Base-by-base conservation (phyloP, 2,888 invertebrate species). In the Lordiphosa andalusiaca region DNA sequence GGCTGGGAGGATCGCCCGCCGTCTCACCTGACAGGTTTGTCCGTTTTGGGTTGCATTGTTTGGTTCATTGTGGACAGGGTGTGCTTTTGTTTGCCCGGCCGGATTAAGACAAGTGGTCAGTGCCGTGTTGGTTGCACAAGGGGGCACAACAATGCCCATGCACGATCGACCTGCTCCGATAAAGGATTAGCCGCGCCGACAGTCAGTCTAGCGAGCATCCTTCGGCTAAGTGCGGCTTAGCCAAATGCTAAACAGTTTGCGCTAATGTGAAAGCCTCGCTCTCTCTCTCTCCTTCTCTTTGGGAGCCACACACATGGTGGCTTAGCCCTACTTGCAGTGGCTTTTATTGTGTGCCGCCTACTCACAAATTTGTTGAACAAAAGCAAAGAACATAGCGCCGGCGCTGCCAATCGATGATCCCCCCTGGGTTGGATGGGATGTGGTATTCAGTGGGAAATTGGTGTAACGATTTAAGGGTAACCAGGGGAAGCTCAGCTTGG, bases 221-320 rank as follows among this genome's bases (percentile, higher is more conserved):
- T 19, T 23, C 6, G 19, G 71, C 73, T 82, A 78, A 80, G 67
- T 71, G 69, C 68, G 66, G 80, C 72, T 83, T 65, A 83, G 60
- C 74, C 81, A 66, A 80, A 76, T 82, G 78, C 75, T 77, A 77
- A 77, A 75, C 73, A 81, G 60, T 53, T 73, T 30, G 13, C 63
- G 65, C 60, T 70, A 71, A 72, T 73, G 68, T 71, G 73, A 62
- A 74, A 72, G 75, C 75, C 68, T 35, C 44, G 70, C 59, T 72
- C 59, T 55, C 70, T 9, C 4, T 21, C 19, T 9, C 36, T 72
- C 61, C 53, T 67, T 4, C 1, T 21, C 19, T n/a, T 30, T 33
- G 38, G 30, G 41, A 50, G 36, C 54, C 64, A 47, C 65, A 66
- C 58, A 61, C 44, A 48, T 33, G 21, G 38, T 56, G 13, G 61